phyloP scores from a whole-genome alignment of 2,888 invertebrate genomes.

The Cryptosula pallasiana region DNA sequence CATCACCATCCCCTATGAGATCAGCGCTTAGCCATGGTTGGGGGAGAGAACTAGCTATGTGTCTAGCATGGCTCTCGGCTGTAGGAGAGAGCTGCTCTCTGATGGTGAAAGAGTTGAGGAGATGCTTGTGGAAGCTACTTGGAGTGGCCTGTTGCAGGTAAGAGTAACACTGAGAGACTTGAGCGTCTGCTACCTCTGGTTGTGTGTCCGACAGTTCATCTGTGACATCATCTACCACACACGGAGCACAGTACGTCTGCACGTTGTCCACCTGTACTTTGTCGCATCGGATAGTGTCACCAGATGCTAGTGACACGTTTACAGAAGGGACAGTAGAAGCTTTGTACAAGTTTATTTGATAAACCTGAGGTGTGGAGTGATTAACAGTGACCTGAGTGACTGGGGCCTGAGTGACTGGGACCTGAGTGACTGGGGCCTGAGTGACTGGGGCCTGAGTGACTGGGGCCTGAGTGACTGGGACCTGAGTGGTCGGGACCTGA shows the following conservation, averaged over 20 bases:
- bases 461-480: no score
- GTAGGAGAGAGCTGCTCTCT: constrained; percentile 16
- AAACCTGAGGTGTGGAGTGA: no score
- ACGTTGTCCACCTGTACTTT: no score
- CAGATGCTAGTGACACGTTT: no score
- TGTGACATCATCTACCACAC: neutral
- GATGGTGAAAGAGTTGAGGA: constrained; percentile 4
- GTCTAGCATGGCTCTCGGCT: constrained; percentile 3
- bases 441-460: no score
- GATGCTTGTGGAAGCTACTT: neutral
- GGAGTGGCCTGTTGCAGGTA: neutral
- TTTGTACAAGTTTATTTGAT: no score
- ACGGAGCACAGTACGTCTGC: neutral
- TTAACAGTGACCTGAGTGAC: no score
- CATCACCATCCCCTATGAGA: neutral
- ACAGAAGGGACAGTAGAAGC: no score
- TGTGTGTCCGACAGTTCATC: neutral
- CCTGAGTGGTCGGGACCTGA: no score
- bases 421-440: no score
- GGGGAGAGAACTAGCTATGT: constrained; percentile 12
- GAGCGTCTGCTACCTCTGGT: neutral
- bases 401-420: no score
- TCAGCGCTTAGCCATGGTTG: constrained; percentile 18
- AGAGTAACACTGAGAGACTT: constrained; percentile 3
- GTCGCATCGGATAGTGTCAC: no score